Conservation (phyloP, 2,113 vertebrate species). For the Scalopus aquaticus region DNA sequence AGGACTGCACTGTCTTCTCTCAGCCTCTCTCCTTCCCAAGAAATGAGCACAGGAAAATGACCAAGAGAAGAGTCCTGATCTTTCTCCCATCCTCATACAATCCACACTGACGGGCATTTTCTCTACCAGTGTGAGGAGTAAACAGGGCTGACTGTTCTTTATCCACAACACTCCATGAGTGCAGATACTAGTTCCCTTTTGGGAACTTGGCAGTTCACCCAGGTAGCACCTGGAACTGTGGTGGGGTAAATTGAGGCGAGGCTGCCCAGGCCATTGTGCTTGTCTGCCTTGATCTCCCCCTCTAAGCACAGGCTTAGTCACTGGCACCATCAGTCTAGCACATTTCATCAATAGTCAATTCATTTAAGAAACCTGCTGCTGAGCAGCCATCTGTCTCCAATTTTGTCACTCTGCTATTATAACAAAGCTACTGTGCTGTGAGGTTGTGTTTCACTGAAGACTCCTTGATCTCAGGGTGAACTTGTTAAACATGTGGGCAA, state of each 20-base stretch:
- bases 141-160: not conserved
- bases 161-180: not conserved
- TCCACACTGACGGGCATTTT: not conserved
- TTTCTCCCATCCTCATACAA: not conserved
- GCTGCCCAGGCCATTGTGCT: not conserved
- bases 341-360: constrained; percentile 77
- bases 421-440: not conserved
- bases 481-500: constrained; percentile 38
- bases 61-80: not conserved
- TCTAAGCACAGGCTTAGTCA: not conserved
- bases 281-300: constrained; percentile 1
- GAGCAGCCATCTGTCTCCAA: constrained; percentile 80
- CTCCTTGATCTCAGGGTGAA: constrained; percentile 58
- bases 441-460: constrained; percentile 39
- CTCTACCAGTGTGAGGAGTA: not conserved
- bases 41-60: not conserved
- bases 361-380: constrained; percentile 75
- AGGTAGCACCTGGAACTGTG: not conserved
- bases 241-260: not conserved
- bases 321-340: constrained; percentile 68
- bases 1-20: not conserved
- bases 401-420: constrained; percentile 65
- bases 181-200: not conserved
- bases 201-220: constrained; percentile 11
- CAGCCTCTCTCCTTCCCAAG: not conserved